Conservation (phyloP, 2,888 invertebrate genomes). For the Drosophila mimetica region DNA sequence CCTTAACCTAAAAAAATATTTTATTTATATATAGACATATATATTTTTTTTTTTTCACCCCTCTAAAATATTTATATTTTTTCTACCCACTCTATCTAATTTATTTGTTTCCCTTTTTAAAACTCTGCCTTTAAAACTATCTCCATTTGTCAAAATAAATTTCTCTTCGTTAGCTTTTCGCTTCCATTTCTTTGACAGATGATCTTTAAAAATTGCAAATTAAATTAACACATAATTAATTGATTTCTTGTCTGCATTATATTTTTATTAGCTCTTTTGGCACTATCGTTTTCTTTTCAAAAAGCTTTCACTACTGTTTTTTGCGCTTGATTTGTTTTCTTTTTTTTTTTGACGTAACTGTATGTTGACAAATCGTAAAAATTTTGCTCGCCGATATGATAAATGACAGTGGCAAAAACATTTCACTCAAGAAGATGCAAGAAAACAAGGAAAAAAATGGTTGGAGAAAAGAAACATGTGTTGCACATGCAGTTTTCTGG, state of each 20-base stretch:
- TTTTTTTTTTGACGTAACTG: slow-evolving; percentile 15
- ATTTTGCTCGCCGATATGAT: slow-evolving; percentile 21
- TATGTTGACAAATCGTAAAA: slow-evolving; percentile 22
- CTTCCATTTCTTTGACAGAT: neutral
- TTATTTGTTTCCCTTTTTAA: too few species aligned
- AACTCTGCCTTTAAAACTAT: too few species aligned
- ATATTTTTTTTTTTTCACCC: too few species aligned
- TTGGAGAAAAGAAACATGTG: slow-evolving; percentile 4
- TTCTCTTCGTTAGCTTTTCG: neutral
- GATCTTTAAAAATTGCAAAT: slow-evolving; percentile 5
- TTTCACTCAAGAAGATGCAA: slow-evolving; percentile 22
- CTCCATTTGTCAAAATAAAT: neutral
- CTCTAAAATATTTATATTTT: neutral
- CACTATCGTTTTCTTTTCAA: neutral
- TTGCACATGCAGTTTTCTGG: slow-evolving; percentile 27
- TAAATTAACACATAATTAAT: slow-evolving; percentile 27
- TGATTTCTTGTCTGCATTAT: slow-evolving; percentile 17
- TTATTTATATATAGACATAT: too few species aligned
- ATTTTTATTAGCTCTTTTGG: slow-evolving; percentile 9
- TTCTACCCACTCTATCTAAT: neutral
- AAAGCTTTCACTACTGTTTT: slow-evolving; percentile 25
- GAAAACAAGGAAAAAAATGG: neutral
- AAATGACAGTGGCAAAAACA: slow-evolving; percentile 29
- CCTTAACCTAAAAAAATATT: too few species aligned
- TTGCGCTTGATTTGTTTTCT: slow-evolving; percentile 1